Conservation (phyloP, 2,888 invertebrate species). For the Podabrus alpinus region DNA sequence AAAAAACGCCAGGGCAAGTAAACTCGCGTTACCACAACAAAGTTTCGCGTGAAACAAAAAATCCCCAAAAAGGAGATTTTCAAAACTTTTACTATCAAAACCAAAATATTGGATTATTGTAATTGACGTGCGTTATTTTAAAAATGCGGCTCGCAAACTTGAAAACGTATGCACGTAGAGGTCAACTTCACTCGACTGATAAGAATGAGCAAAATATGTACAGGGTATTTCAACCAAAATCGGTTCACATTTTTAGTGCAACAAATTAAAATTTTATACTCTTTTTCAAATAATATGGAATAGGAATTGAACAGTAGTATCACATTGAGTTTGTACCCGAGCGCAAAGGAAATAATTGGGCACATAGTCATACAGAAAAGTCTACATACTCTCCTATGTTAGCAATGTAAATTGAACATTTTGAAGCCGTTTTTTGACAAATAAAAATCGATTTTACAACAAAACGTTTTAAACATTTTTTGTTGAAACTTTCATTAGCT, state of each 20-base stretch:
- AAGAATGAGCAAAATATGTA: neutral
- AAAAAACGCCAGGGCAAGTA: constrained; percentile 46
- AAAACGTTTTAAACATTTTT: too few relatives aligned
- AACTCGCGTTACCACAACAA: constrained; percentile 27
- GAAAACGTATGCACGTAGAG: neutral
- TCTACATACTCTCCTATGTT: too few relatives aligned
- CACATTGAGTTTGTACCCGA: too few relatives aligned
- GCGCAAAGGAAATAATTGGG: too few relatives aligned
- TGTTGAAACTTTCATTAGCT: too few relatives aligned
- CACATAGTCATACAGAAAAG: too few relatives aligned
- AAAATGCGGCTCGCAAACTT: neutral
- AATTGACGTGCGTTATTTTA: neutral
- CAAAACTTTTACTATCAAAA: neutral
- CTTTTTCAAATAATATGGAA: too few relatives aligned
- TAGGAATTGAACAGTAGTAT: too few relatives aligned
- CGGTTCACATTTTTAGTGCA: neutral
- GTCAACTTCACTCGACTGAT: neutral
- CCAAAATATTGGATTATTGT: neutral
- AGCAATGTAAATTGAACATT: too few relatives aligned
- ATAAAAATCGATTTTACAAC: too few relatives aligned
- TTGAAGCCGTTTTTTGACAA: too few relatives aligned
- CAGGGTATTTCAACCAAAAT: neutral
- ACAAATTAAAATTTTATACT: neutral
- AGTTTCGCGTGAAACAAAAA: constrained; percentile 26
- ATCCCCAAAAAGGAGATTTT: constrained; percentile 26